phyloP scores from a whole-genome alignment of 2,113 vertebrate species.

The Prolemur simus region DNA sequence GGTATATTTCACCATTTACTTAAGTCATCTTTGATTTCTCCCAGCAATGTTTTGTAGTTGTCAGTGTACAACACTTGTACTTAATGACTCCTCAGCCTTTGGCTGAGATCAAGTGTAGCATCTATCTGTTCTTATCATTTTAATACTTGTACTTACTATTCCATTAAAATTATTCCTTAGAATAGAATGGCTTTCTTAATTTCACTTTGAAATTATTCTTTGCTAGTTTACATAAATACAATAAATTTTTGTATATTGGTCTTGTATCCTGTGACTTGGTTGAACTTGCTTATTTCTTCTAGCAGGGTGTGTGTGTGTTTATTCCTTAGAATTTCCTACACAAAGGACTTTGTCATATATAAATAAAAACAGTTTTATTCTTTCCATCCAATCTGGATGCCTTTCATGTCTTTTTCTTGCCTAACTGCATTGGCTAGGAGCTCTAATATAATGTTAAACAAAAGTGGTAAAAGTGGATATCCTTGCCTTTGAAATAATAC shows the following conservation, averaged over 20 bases:
- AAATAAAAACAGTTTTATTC: neutral
- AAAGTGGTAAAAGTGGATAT: neutral
- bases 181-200: neutral
- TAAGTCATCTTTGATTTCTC: neutral
- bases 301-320: neutral
- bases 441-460: neutral
- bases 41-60: neutral
- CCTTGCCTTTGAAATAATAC: neutral
- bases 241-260: neutral
- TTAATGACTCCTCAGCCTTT: neutral
- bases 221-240: neutral
- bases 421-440: neutral
- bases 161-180: neutral
- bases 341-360: neutral
- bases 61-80: neutral
- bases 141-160: neutral
- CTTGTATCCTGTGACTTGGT: neutral
- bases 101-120: too few relatives aligned
- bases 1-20: neutral
- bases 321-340: neutral
- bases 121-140: too few relatives aligned
- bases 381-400: neutral
- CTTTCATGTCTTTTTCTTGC: neutral
- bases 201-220: neutral
- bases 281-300: neutral